These are phyloP conservation scores for Archivesica marissinica DNA, from an alignment of 1,140 invertebrate genomes.

Conservation along the genomic window DNA sequence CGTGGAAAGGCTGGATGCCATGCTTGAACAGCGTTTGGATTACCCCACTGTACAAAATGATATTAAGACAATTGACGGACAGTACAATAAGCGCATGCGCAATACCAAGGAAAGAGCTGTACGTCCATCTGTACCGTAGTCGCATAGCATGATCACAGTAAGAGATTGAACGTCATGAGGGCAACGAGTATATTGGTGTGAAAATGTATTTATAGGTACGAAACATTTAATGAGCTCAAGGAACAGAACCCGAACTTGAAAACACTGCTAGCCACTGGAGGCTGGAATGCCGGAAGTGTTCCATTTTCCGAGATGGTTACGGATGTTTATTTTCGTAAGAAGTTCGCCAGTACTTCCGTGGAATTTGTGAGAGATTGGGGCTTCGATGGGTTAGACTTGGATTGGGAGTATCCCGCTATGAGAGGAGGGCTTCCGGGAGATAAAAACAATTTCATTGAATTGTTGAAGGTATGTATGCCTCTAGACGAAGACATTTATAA, in stretches of 20 bases:
- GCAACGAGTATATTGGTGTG: too few species aligned
- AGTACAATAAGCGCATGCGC: too few species aligned
- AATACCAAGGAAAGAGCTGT: too few species aligned
- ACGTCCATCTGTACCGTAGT: too few species aligned
- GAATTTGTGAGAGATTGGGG: constrained; percentile 95
- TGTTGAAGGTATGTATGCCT: constrained; percentile 61
- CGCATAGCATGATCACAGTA: too few species aligned
- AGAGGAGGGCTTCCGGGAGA: constrained; percentile 64
- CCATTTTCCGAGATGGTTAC: constrained; percentile 88
- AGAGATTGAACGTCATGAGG: too few species aligned
- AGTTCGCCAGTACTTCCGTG: constrained; percentile 96
- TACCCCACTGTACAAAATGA: too few species aligned
- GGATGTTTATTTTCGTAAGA: constrained; percentile 86
- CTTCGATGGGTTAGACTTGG: constrained; percentile 97
- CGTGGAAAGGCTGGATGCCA: too few species aligned
- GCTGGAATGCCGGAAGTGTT: constrained; percentile 96
- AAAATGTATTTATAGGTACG: too few species aligned
- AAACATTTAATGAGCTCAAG: too few species aligned
- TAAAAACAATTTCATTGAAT: constrained; percentile 65
- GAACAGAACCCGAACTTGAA: constrained; percentile 91
- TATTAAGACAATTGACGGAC: too few species aligned
- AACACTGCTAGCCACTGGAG: constrained; percentile 95
- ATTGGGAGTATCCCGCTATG: constrained; percentile 95
- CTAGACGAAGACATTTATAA: not conserved
- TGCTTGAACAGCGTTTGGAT: too few species aligned